Percentiles rank a stretch among this genome's conserved stretches.
These are phyloP conservation scores for Callaeas wilsoni DNA, from an alignment of 2,113 vertebrate species.

Conservation along the genomic window DNA sequence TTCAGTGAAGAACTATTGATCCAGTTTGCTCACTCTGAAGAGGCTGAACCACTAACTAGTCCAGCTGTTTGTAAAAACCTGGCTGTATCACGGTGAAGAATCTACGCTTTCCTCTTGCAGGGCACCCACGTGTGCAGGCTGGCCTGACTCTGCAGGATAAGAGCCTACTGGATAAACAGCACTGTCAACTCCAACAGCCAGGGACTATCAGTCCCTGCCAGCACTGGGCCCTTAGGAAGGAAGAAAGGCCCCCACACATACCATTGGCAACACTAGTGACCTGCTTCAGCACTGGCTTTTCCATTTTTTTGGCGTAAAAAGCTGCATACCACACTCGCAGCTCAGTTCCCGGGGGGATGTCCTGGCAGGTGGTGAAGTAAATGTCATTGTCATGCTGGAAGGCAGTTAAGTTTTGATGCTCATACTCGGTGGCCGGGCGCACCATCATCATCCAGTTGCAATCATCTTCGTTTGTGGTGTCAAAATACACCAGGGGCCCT, in stretches of 20 bases:
- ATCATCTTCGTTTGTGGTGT: constrained; percentile 90
- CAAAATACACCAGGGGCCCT: constrained; percentile 81
- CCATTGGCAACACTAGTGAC: constrained; percentile 63
- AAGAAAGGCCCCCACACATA: constrained; percentile 68
- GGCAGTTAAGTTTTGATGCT: constrained; percentile 93
- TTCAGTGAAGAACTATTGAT: background rate
- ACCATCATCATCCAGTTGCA: constrained; percentile 99
- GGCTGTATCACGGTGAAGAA: background rate
- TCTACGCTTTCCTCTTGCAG: background rate
- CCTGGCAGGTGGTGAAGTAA: constrained; percentile 95
- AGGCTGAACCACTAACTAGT: background rate
- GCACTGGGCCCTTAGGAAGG: constrained; percentile 34
- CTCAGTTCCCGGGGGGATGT: constrained; percentile 88
- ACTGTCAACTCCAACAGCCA: background rate
- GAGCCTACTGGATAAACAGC: background rate
- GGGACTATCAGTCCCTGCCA: background rate
- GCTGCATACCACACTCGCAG: constrained; percentile 97
- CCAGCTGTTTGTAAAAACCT: background rate
- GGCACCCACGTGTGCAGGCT: background rate
- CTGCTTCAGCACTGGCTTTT: constrained; percentile 86
- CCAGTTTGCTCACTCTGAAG: background rate
- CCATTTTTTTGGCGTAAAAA: constrained; percentile 98
- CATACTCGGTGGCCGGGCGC: constrained; percentile 82
- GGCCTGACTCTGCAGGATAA: background rate
- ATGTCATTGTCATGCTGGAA: constrained; percentile 92